Evolutionary conservation across 1,140 invertebrate genomes (phyloP).

Genomic region (Delia radicum): DNA sequence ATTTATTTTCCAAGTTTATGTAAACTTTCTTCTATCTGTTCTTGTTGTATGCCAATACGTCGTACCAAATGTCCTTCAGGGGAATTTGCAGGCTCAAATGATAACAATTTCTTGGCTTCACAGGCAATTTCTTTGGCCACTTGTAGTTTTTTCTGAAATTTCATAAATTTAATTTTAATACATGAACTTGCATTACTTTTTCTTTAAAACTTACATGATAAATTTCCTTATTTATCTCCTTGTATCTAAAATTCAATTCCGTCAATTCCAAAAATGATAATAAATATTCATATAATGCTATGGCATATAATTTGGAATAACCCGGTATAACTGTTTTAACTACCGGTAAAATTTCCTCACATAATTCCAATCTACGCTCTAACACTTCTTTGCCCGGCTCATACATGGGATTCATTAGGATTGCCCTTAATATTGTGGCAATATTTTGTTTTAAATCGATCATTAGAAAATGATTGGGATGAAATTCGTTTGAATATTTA

Average conservation of each 20-base stretch:
- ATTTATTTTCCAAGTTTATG: conserved; percentile 34
- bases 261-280: conserved; percentile 65
- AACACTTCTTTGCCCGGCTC: conserved; percentile 42
- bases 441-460: conserved; percentile 69
- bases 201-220: conserved; percentile 12
- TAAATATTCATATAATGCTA: conserved; percentile 74
- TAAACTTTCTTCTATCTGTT: conserved; percentile 45
- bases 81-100: conserved; percentile 69
- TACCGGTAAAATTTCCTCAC: conserved; percentile 65
- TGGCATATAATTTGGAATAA: conserved; percentile 69
- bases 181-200: too few relatives aligned
- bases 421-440: conserved; percentile 59
- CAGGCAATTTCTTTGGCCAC: conserved; percentile 62
- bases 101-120: conserved; percentile 65
- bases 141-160: conserved; percentile 55
- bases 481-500: conserved; percentile 61
- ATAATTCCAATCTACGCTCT: conserved; percentile 63
- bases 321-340: conserved; percentile 71
- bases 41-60: conserved; percentile 42
- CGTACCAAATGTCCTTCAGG: conserved; percentile 70
- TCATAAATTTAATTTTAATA: background rate
- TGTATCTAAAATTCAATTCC: conserved; percentile 42
- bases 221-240: conserved; percentile 27
- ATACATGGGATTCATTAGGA: conserved; percentile 58
- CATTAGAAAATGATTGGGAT: conserved; percentile 67